Conservation (phyloP, 1,140 invertebrate genomes). For the Bombus pyrosoma region DNA sequence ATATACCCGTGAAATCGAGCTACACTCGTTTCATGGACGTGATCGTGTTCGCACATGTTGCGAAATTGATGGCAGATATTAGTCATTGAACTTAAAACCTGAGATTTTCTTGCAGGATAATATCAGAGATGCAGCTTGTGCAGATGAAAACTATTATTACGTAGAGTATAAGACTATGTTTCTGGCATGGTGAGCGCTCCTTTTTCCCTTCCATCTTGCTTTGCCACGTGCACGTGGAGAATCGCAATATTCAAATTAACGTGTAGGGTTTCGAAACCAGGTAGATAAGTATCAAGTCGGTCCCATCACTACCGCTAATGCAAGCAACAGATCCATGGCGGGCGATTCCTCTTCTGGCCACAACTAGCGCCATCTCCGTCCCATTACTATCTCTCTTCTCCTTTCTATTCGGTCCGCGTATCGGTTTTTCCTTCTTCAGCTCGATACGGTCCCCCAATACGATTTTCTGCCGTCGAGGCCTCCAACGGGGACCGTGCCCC, state of each 20-base stretch:
- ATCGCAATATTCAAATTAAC: neutral
- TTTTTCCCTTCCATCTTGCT: neutral
- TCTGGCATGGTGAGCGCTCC: neutral
- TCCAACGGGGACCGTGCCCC: constrained; percentile 31
- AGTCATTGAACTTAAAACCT: constrained; percentile 13
- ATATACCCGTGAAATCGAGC: constrained; percentile 18
- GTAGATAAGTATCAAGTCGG: constrained; percentile 18
- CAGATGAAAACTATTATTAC: neutral
- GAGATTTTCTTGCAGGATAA: neutral
- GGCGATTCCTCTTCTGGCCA: constrained; percentile 38
- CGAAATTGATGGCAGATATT: neutral
- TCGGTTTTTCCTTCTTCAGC: neutral
- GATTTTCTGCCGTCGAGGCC: constrained; percentile 23
- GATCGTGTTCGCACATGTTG: neutral
- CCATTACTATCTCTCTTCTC: neutral
- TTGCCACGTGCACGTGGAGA: neutral
- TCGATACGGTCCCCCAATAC: constrained; percentile 17
- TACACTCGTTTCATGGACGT: neutral
- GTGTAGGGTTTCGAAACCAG: neutral
- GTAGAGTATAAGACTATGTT: neutral
- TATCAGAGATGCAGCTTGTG: neutral
- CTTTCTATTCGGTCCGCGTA: neutral
- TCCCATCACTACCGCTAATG: constrained; percentile 43
- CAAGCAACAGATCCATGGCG: constrained; percentile 24
- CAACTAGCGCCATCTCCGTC: constrained; percentile 40